Evolutionary conservation across 2,113 vertebrate species (phyloP).

Genomic region (Struthio camelus): DNA sequence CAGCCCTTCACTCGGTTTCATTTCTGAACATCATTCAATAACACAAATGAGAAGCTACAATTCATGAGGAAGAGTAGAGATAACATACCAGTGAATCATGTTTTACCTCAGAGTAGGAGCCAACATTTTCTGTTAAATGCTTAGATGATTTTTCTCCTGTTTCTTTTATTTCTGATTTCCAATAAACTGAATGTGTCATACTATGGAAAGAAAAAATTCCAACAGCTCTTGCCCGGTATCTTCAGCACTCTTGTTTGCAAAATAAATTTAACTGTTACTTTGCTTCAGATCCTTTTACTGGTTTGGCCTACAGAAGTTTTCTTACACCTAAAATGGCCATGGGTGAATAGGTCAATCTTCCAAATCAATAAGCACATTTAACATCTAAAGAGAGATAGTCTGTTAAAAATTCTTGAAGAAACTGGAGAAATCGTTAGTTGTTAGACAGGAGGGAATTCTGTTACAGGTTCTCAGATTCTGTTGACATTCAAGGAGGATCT

Average conservation of each 20-base stretch:
- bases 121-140: too few relatives aligned
- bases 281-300: conserved; percentile 7
- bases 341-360: conserved; percentile 36
- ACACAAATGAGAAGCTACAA: neutral
- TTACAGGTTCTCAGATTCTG: conserved; percentile 44
- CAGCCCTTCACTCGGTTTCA: neutral
- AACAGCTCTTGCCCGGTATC: neutral
- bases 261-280: neutral
- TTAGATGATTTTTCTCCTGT: neutral
- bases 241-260: neutral
- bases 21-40: neutral
- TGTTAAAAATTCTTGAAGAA: conserved; percentile 46
- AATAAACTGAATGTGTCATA: neutral
- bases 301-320: conserved; percentile 25
- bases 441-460: conserved; percentile 42
- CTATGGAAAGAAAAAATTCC: neutral
- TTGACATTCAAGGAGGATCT: conserved; percentile 6
- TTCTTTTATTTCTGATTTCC: neutral
- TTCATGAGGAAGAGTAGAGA: neutral
- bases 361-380: conserved; percentile 10
- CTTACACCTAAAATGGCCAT: neutral
- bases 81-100: neutral
- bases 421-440: neutral
- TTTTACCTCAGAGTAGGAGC: neutral
- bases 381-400: conserved; percentile 1